Percentiles rank a stretch among this genome's conserved stretches.
These are phyloP conservation scores for Flexamia atlantica DNA, from an alignment of 2,888 invertebrate genomes.

Conservation along the genomic window DNA sequence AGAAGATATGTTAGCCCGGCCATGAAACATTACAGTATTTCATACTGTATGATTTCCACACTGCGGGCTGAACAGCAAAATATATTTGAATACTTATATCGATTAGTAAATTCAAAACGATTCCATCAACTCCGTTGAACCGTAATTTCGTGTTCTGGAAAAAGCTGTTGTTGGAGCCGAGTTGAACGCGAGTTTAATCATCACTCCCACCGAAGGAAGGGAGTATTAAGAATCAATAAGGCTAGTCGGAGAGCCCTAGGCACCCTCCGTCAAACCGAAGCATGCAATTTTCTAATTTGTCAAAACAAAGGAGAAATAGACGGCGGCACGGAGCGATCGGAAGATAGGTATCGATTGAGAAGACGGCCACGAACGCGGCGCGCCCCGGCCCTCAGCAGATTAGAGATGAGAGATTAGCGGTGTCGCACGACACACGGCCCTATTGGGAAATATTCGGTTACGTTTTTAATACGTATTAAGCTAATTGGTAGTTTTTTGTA, in stretches of 20 bases:
- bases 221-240: conserved; percentile 18
- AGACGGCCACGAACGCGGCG: conserved; percentile 41
- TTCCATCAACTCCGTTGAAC: no score
- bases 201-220: no score
- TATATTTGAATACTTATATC: no score
- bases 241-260: background rate
- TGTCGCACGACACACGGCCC: conserved; percentile 47
- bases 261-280: conserved; percentile 49
- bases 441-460: conserved; percentile 58
- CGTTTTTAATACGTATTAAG: conserved; percentile 55
- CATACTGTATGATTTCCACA: no score
- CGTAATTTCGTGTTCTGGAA: no score
- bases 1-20: no score
- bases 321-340: conserved; percentile 58
- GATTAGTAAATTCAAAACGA: no score
- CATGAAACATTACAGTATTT: no score
- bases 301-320: conserved; percentile 65
- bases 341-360: conserved; percentile 63
- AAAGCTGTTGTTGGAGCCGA: no score
- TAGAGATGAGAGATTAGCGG: conserved; percentile 62
- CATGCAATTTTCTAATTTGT: conserved; percentile 66
- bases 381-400: conserved; percentile 61
- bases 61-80: no score
- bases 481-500: conserved; percentile 62
- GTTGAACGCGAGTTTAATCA: no score